Percentiles rank a stretch among this genome's conserved stretches.
Conservation (phyloP, 2,113 vertebrate species). For the Sardina pilchardus region DNA sequence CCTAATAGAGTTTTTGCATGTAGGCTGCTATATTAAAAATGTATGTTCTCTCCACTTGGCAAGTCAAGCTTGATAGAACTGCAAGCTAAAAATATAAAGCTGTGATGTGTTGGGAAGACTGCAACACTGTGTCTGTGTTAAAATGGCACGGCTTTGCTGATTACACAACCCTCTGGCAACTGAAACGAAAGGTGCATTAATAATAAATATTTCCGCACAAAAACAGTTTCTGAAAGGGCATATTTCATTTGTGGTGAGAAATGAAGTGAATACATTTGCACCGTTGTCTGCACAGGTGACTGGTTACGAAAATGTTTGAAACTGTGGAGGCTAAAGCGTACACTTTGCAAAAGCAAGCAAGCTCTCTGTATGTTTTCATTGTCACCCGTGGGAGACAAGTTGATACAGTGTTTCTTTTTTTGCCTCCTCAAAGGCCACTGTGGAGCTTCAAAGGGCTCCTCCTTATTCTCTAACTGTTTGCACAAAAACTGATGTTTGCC, state of each 20-base stretch:
- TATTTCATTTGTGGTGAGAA: background rate
- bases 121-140: background rate
- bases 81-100: slow-evolving; percentile 7
- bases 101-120: background rate
- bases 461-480: slow-evolving; percentile 32
- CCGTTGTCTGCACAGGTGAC: slow-evolving; percentile 26
- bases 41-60: background rate
- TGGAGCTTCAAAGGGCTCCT: slow-evolving; percentile 23
- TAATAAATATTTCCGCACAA: no score
- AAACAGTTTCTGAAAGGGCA: background rate
- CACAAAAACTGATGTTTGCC: slow-evolving; percentile 28
- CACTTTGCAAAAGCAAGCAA: slow-evolving; percentile 20
- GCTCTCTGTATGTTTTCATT: slow-evolving; percentile 20
- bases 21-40: slow-evolving; percentile 1
- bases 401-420: slow-evolving; percentile 31
- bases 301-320: background rate
- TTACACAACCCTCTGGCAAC: no score
- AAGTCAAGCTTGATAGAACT: background rate
- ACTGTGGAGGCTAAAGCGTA: background rate
- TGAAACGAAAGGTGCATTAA: no score
- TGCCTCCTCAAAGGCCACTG: background rate
- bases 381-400: slow-evolving; percentile 24
- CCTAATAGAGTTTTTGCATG: background rate
- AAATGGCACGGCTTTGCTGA: no score
- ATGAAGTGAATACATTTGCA: background rate